Evolutionary conservation across 2,113 vertebrate species (phyloP).

Genomic region (Rutilus rutilus): DNA sequence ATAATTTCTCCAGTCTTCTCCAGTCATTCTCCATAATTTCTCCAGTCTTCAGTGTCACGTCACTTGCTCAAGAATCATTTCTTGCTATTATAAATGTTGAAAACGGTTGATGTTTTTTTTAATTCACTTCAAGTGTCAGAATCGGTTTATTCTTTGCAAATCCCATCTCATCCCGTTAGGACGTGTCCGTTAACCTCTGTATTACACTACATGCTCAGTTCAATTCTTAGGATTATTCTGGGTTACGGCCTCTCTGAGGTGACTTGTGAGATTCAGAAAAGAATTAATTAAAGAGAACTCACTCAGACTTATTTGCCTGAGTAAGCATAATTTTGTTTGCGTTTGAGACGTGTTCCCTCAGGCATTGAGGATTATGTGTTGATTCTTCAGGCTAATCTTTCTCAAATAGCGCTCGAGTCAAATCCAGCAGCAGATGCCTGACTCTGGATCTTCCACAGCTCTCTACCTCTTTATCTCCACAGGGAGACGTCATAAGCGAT

Average conservation of each 20-base stretch:
- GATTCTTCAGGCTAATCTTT: constrained; percentile 41
- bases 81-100: neutral
- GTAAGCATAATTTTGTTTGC: constrained; percentile 24
- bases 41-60: neutral
- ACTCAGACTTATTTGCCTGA: constrained; percentile 12
- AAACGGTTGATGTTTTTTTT: no score
- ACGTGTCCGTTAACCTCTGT: neutral
- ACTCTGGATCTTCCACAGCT: constrained; percentile 1
- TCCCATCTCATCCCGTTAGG: neutral
- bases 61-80: neutral
- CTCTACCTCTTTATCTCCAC: constrained; percentile 38
- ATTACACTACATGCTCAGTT: neutral
- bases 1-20: neutral
- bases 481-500: constrained; percentile 43
- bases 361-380: neutral
- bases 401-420: constrained; percentile 39
- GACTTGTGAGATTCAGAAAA: neutral
- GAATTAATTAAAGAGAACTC: neutral
- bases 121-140: neutral
- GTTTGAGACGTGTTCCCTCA: constrained; percentile 10
- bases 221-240: neutral
- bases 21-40: no score
- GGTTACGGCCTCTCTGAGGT: neutral
- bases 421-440: constrained; percentile 23
- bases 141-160: neutral